A percentile compares a stretch with the other conserved stretches of the same genome.
These are phyloP conservation scores for Bothrops alternatus DNA, from an alignment of 2,797 vertebrate genomes.

Conservation along the genomic window DNA sequence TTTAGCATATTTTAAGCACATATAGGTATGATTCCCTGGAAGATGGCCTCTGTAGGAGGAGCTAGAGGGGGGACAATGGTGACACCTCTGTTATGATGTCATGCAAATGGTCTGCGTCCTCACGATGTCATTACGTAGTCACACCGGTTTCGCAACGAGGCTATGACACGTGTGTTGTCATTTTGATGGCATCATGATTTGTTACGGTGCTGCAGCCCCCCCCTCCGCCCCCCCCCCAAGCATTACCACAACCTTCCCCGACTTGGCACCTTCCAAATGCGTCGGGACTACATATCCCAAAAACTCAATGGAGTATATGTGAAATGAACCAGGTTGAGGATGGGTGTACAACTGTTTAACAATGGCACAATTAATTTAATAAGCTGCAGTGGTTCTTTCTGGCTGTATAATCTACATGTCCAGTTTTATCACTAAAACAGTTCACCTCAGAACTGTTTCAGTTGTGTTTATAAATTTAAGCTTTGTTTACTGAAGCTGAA, in stretches of 20 bases:
- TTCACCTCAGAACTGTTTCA: conserved; percentile 70
- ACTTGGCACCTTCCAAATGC: not conserved
- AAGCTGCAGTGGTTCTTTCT: conserved; percentile 66
- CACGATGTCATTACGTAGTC: not conserved
- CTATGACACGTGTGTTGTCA: not conserved
- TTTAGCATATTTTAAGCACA: conserved; percentile 74
- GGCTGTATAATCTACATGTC: conserved; percentile 67
- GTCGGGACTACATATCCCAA: not conserved
- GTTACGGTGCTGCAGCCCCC: not conserved
- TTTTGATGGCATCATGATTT: not conserved
- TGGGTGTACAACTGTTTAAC: conserved; percentile 66
- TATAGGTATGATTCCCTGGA: conserved; percentile 60
- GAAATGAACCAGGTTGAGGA: not conserved
- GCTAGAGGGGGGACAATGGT: not conserved
- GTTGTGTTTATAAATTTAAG: conserved; percentile 75
- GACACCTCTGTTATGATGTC: not conserved
- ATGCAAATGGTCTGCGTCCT: not conserved
- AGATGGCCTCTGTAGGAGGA: not conserved
- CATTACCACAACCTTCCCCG: conserved; percentile 49
- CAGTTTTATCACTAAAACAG: conserved; percentile 71
- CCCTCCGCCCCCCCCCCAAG: conserved; percentile 26
- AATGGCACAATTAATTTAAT: conserved; percentile 73
- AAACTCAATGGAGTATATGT: not conserved
- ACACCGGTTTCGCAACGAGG: not conserved
- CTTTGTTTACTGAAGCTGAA: conserved; percentile 75